Percentiles rank a stretch among this genome's conserved stretches.
Evolutionary conservation across 2,113 vertebrate species (phyloP).

Genomic region (Trachemys scripta): DNA sequence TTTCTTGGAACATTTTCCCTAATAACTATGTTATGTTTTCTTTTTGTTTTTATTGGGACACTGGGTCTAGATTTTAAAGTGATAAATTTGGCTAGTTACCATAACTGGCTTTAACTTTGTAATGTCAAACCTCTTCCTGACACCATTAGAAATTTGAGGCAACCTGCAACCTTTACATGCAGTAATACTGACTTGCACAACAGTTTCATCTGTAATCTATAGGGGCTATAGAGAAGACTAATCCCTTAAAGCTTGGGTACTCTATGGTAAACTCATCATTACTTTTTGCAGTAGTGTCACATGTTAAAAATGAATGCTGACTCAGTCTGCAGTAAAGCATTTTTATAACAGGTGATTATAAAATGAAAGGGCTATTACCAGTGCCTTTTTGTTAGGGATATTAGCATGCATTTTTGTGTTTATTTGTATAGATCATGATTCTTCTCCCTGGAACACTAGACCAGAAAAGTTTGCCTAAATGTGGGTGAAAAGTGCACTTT

Average conservation of each 20-base stretch:
- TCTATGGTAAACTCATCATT: neutral
- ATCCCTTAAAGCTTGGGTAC: neutral
- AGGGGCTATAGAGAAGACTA: neutral
- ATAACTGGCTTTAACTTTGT: neutral
- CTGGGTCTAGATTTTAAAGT: neutral
- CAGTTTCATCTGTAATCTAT: neutral
- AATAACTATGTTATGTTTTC: neutral
- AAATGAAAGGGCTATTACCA: neutral
- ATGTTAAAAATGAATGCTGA: neutral
- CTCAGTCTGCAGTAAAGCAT: neutral
- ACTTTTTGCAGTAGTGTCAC: neutral
- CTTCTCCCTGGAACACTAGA: neutral
- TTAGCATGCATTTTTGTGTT: neutral
- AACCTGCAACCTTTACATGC: neutral
- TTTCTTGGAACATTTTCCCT: neutral
- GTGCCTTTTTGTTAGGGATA: neutral
- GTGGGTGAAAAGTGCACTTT: neutral
- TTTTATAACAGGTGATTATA: neutral
- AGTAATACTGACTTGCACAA: neutral
- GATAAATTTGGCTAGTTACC: neutral
- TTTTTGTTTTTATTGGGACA: neutral
- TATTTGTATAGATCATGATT: neutral
- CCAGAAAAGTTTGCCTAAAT: neutral
- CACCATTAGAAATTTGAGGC: neutral
- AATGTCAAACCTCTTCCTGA: neutral